Conservation (phyloP, 2,888 invertebrate genomes). For the Eristalis tenax region DNA sequence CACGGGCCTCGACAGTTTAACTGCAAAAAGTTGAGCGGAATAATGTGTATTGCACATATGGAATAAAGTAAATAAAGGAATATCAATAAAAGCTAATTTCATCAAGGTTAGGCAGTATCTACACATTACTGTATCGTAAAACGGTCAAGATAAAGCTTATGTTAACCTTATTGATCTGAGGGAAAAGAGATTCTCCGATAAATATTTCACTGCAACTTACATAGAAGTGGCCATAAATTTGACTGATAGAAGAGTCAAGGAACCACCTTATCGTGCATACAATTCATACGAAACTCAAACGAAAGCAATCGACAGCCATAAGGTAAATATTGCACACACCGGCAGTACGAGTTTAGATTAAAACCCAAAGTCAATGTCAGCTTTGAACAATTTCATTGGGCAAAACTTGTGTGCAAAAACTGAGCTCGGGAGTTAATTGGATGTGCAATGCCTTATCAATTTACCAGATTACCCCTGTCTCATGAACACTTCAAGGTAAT, state of each 20-base stretch:
- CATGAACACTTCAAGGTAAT: slow-evolving; percentile 24
- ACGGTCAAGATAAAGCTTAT: not conserved
- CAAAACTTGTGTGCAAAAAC: not conserved
- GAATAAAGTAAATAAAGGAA: too few relatives aligned
- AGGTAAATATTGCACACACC: not conserved
- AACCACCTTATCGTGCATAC: not conserved
- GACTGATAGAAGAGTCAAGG: not conserved
- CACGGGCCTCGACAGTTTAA: not conserved
- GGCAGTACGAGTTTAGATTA: not conserved
- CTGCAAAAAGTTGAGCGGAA: not conserved
- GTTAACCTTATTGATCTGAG: not conserved
- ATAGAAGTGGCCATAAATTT: not conserved
- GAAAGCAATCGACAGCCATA: not conserved
- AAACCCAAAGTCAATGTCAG: not conserved
- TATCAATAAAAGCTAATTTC: not conserved
- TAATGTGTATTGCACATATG: not conserved
- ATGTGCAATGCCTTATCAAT: not conserved
- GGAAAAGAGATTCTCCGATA: not conserved
- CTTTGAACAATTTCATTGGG: not conserved
- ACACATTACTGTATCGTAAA: not conserved
- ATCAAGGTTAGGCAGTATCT: not conserved
- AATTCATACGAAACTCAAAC: not conserved
- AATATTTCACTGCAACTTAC: not conserved
- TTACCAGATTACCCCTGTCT: slow-evolving; percentile 15
- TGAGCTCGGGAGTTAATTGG: slow-evolving; percentile 11